phyloP scores from a whole-genome alignment of 1,140 invertebrate species.

The Sipha flava region DNA sequence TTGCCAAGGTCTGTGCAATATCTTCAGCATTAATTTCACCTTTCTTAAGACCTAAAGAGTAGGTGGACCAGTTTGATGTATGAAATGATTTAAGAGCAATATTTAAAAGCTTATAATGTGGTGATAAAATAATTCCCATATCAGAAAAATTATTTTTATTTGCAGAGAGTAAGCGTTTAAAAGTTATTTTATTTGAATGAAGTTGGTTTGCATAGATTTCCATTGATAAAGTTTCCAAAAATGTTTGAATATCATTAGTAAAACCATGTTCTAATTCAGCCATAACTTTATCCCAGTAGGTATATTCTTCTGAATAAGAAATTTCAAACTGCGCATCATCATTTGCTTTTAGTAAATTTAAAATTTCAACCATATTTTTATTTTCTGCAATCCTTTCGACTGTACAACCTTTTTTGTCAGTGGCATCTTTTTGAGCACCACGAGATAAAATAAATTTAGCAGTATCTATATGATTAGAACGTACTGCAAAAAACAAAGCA shows the following conservation, averaged over 20 bases:
- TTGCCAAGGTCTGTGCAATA: not conserved
- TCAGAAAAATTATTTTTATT: not conserved
- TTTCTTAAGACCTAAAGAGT: not conserved
- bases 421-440: not conserved
- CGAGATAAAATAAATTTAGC: not conserved
- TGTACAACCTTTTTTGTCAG: not conserved
- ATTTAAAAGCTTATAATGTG: not conserved
- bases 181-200: not conserved
- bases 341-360: not conserved
- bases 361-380: slow-evolving; percentile 5
- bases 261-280: slow-evolving; percentile 14
- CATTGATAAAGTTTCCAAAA: slow-evolving; percentile 14
- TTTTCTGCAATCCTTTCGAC: slow-evolving; percentile 1
- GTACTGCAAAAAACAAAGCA: slow-evolving; percentile 11
- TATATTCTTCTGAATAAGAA: not conserved
- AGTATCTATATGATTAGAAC: not conserved
- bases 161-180: not conserved
- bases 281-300: slow-evolving; percentile 16
- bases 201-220: not conserved
- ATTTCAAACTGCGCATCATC: not conserved
- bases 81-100: not conserved
- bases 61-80: not conserved
- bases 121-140: not conserved
- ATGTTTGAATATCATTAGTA: not conserved
- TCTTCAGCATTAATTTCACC: not conserved